Base-by-base conservation (phyloP, 2,797 vertebrate genomes). In the Mus spretus region DNA sequence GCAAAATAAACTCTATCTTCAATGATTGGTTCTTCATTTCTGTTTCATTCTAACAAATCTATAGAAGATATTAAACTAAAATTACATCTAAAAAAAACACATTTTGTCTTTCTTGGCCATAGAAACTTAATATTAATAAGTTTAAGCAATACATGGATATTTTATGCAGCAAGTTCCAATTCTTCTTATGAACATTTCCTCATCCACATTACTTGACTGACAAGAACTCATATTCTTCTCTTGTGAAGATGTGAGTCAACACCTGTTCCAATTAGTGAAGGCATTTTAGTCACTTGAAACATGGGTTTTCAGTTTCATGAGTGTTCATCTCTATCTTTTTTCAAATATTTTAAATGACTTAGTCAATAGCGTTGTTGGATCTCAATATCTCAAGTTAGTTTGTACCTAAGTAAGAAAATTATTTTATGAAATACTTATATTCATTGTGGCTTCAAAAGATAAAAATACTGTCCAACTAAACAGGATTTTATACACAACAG, bases 1-100 rank as follows among this genome's bases (percentile, higher is more conserved):
- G 28, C 2, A 98, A 94, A 79, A 97, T 92, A 70, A 98, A 98
- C n/a, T 97, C 92, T 70, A 87, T 80, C 22, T 94, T 55, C 17
- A 1, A 78, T 67, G 97, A 98, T 14, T 17, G 34, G 57, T 97
- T 98, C 95, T 93, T 97, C 95, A 97, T 86, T 91, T 83, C 26
- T 0, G 63, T 82, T 92, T 85, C 93, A 14, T 79, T 57, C 40
- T 74, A 34, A 77, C 6, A 82, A 37, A 90, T 47, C 24, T 93
- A 79, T 3, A 93, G 20, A 80, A 95, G 80, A 92, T 67, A 63
- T 92, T 85, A 94, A 26, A 19, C 4, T n/a, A 79, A 70, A 28
- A 70, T 55, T 10, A 94, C 7, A 75, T 53, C 2, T 82, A 63
- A 70, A 11, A 94, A 94, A 61, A 1, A 17, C 3, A 5, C 74